phyloP scores from a whole-genome alignment of 2,797 vertebrate genomes.

The Anguilla obscura region DNA sequence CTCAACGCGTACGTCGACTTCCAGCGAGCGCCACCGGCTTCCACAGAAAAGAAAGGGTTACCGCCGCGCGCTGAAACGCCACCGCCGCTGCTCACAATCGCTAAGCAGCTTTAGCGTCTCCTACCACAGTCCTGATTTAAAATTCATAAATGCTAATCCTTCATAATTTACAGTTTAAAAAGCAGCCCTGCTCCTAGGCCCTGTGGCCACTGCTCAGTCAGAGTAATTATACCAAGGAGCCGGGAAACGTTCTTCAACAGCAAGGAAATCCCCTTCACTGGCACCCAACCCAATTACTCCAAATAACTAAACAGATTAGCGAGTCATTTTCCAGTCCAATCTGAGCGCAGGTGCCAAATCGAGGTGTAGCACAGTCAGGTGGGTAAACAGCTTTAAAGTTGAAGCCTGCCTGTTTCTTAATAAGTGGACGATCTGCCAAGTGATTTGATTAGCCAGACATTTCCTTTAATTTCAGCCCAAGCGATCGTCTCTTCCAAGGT shows the following conservation, averaged over 20 bases:
- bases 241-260: conserved; percentile 96
- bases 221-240: conserved; percentile 99
- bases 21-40: conserved; percentile 37
- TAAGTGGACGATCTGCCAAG: conserved; percentile 61
- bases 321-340: conserved; percentile 98
- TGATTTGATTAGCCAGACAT: conserved; percentile 68
- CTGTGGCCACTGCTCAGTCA: conserved; percentile 99
- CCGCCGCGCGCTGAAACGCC: conserved; percentile 85
- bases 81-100: conserved; percentile 82
- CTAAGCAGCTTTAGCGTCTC: conserved; percentile 99
- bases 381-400: conserved; percentile 94
- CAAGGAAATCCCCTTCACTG: conserved; percentile 95
- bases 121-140: conserved; percentile 99
- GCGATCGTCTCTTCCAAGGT: conserved; percentile 69
- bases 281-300: conserved; percentile 99
- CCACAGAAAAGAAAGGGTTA: conserved; percentile 81
- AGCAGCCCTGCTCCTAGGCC: conserved; percentile 98
- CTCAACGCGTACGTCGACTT: conserved; percentile 69
- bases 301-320: conserved; percentile 99
- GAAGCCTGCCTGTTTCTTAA: conserved; percentile 63
- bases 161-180: conserved; percentile 99
- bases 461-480: conserved; percentile 66
- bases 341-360: conserved; percentile 96
- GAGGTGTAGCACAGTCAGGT: conserved; percentile 89
- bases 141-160: conserved; percentile 99